Evolutionary conservation across 2,113 vertebrate genomes (phyloP).

Genomic region (Serinus canaria): DNA sequence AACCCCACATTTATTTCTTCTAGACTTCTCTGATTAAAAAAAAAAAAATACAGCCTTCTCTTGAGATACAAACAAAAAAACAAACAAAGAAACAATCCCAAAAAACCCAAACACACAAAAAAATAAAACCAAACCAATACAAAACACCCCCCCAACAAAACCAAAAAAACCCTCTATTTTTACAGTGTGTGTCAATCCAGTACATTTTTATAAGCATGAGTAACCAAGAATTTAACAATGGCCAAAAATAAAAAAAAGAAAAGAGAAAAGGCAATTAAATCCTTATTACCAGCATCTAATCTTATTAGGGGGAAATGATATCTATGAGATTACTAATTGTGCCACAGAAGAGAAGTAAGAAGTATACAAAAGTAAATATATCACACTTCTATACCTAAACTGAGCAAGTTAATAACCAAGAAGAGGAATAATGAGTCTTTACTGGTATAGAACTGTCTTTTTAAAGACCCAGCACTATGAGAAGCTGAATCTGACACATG

Average conservation of each 20-base stretch:
- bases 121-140: neutral
- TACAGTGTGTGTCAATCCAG: neutral
- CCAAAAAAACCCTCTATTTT: fast-evolving
- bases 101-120: neutral
- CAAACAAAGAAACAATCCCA: neutral
- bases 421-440: neutral
- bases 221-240: neutral
- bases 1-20: neutral
- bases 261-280: neutral
- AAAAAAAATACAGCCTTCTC: neutral
- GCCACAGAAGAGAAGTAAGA: neutral
- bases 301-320: neutral
- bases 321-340: neutral
- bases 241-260: neutral
- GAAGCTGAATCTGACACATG: neutral
- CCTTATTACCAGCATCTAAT: neutral
- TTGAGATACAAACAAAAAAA: neutral
- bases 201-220: neutral
- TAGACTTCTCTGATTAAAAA: neutral
- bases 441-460: neutral
- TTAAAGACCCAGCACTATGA: neutral
- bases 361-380: neutral
- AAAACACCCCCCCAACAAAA: too few species aligned
- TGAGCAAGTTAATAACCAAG: neutral
- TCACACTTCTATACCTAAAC: neutral